Base-by-base conservation (phyloP, 2,888 invertebrate species). In the Eurytoma adleriae region DNA sequence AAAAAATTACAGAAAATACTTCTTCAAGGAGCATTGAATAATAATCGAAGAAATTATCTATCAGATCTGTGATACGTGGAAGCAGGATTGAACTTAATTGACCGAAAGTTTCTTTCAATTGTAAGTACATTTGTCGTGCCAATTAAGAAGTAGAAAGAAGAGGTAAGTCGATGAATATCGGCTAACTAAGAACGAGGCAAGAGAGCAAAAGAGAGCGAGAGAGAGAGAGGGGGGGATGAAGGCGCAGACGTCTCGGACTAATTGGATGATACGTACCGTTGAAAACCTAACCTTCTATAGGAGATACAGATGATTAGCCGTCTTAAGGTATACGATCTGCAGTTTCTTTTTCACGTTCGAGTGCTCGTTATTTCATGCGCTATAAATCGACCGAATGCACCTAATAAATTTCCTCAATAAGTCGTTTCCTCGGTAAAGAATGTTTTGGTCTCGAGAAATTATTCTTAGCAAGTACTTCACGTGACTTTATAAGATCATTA, bases 251-350 rank as follows among this genome's bases (percentile, higher is more conserved):
- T 40, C 48, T 12, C 13, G 18, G n/a, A 27, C 20, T 77, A 77
- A 77, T 77, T 77, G 70, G 64, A 70, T 48, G 61, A 56, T 48
- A 56, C 56, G 64, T 70, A 70, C 30, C 3, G 27, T 14, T n/a
- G 48, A 67, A 75, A 68, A 68, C 50, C 30, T 24, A 40, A 24
- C 14, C 12, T 13, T 40, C 12, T 24, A 62, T 62, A n/a, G 54
- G 61, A 40, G 40, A 69, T 76, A 76, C 48, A 54, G 54, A 69
- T 76, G 59, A 76, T 76, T 56, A 67, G 50, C 67, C 56, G 57
- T 75, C 57, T 67, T 75, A 50, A 50, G 40, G 40, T 40, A 40
- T 40, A 40, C 40, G 4, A 40, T 40, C 40, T 18, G 52, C 61
- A 16, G 16, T 3, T 10, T 62, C 67, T 54, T 59, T n/a, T 48